Evolutionary conservation across 2,888 invertebrate species (phyloP).

Genomic region (Crematogaster levior): DNA sequence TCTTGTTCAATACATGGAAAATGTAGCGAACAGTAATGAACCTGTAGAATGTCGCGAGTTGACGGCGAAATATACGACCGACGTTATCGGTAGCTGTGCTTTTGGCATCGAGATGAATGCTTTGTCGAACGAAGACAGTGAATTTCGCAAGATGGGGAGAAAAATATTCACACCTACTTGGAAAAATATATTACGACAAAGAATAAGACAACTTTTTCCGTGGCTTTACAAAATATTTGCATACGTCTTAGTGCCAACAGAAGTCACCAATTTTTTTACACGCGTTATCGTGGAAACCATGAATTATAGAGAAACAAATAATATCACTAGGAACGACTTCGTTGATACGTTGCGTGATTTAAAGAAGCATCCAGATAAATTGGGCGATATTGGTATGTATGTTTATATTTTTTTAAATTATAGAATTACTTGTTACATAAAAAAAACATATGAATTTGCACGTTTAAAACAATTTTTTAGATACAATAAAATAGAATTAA

Average conservation of each 20-base stretch:
- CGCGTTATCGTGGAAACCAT: conserved; percentile 77
- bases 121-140: conserved; percentile 76
- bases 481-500: too few species aligned
- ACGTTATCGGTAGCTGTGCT: conserved; percentile 85
- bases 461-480: too few species aligned
- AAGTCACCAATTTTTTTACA: conserved; percentile 76
- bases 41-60: conserved; percentile 69
- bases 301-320: conserved; percentile 79
- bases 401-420: too few species aligned
- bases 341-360: conserved; percentile 82
- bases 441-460: too few species aligned
- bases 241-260: conserved; percentile 62
- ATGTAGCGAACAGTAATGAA: conserved; percentile 36
- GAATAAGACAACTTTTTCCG: conserved; percentile 63
- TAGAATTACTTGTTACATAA: too few species aligned
- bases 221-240: conserved; percentile 67
- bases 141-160: conserved; percentile 50
- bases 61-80: conserved; percentile 84
- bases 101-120: conserved; percentile 85
- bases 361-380: conserved; percentile 50
- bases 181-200: not conserved
- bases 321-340: conserved; percentile 84
- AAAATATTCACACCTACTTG: not conserved
- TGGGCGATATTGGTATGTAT: not conserved
- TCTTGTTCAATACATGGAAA: conserved; percentile 77